Percentiles rank a stretch among this genome's conserved stretches.
Evolutionary conservation across 1,140 invertebrate genomes (phyloP).

Genomic region (Diabrotica undecimpunctata): DNA sequence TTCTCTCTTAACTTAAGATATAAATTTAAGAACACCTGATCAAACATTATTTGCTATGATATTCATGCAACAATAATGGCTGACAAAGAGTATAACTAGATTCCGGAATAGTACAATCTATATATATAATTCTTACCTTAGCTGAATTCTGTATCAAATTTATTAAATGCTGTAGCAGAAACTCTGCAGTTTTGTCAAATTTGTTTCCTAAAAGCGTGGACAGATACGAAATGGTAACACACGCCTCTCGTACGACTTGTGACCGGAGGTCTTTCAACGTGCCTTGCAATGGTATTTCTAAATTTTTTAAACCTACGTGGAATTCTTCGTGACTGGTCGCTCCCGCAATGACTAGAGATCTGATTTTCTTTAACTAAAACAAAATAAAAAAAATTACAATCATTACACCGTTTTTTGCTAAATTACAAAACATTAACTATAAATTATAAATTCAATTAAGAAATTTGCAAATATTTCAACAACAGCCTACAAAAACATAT

Average conservation of each 20-base stretch:
- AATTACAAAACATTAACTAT: neutral
- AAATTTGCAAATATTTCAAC: no score
- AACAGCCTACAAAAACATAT: no score
- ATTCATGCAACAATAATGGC: no score
- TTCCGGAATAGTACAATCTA: neutral
- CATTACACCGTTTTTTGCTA: slow-evolving; percentile 1
- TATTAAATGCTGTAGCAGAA: slow-evolving; percentile 78
- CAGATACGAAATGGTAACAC: slow-evolving; percentile 89
- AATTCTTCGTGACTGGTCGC: slow-evolving; percentile 81
- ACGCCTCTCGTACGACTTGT: slow-evolving; percentile 87
- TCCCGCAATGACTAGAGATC: slow-evolving; percentile 77
- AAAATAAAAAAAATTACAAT: slow-evolving; percentile 30
- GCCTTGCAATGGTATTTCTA: slow-evolving; percentile 77
- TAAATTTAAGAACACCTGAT: no score
- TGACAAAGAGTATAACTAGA: no score
- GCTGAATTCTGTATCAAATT: slow-evolving; percentile 93
- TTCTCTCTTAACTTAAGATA: no score
- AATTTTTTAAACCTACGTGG: slow-evolving; percentile 66
- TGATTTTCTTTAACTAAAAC: slow-evolving; percentile 75
- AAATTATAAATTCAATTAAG: no score
- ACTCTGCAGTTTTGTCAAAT: slow-evolving; percentile 81
- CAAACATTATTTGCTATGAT: no score
- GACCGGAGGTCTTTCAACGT: slow-evolving; percentile 88
- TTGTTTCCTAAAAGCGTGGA: slow-evolving; percentile 78
- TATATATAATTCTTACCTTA: slow-evolving; percentile 59